phyloP scores from a whole-genome alignment of 2,888 invertebrate species.

The Caprella mutica region DNA sequence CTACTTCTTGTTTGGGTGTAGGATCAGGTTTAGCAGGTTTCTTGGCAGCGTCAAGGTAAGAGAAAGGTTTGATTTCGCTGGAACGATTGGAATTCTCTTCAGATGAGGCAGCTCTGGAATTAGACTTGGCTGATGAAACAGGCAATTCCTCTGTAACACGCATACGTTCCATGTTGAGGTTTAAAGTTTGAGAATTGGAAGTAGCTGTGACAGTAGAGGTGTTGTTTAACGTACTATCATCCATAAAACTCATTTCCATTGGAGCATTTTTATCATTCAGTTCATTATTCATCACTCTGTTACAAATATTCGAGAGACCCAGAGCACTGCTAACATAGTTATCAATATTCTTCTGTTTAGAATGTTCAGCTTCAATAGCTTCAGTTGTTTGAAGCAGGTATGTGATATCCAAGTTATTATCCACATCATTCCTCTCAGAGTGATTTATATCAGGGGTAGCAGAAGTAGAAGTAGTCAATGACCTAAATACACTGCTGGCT shows the following conservation, averaged over 20 bases:
- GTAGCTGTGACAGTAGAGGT: neutral
- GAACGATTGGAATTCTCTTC: constrained; percentile 7
- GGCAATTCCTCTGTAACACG: too few relatives aligned
- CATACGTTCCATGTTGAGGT: too few relatives aligned
- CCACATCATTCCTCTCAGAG: constrained; percentile 17
- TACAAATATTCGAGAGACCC: constrained; percentile 4
- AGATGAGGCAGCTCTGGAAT: neutral
- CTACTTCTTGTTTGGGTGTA: constrained; percentile 14
- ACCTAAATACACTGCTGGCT: too few relatives aligned
- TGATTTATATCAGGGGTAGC: constrained; percentile 12
- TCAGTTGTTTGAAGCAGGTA: constrained; percentile 23
- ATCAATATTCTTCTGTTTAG: neutral
- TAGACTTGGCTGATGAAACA: neutral
- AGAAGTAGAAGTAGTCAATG: neutral
- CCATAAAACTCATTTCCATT: neutral
- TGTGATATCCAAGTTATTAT: constrained; percentile 12
- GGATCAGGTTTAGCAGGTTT: constrained; percentile 27
- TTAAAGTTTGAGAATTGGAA: too few relatives aligned
- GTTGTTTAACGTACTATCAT: neutral
- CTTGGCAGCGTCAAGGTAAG: constrained; percentile 33
- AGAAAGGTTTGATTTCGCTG: constrained; percentile 21
- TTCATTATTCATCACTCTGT: neutral
- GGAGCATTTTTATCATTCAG: too few relatives aligned
- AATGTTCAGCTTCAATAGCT: constrained; percentile 18
- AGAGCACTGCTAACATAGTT: neutral